Base-by-base conservation (phyloP, 2,113 vertebrate species). In the Larimichthys crocea region DNA sequence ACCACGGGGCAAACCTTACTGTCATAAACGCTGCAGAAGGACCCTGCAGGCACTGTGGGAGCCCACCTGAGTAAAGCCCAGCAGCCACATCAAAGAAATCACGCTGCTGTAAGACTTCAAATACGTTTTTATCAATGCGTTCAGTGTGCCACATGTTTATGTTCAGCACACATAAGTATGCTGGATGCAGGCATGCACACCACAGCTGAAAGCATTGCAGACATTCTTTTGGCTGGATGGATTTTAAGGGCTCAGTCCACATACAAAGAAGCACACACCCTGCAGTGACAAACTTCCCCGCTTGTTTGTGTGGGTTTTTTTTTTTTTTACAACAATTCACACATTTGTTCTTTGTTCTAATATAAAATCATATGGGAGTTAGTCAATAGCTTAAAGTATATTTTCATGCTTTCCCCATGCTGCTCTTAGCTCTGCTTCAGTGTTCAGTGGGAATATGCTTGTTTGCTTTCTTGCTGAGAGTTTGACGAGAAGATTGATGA, bases 11-110 rank as follows among this genome's bases (percentile, higher is more conserved):
- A n/a, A 24, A 68, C 31, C 19, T 3, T 61, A 46, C 66, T 76
- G 62, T 76, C 64, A 59, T 84, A 86, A 86, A 84, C 75, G 85
- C 57, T 84, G 73, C 77, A 79, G 71, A 75, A 73, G 76, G 65
- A 67, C 42, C 64, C 20, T 55, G 68, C 46, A 63, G 81, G 76
- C 76, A 19, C 65, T 35, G 79, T 70, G 80, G 63, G 76, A 85
- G 86, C 56, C 64, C 86, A 91, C 89, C 89, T 93, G 84, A 84
- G 84, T 62, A 78, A 79, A 92, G 73, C 80, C 80, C 35, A n/a
- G 11, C 44, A 61, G 72, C 87, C 85, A 86, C 86, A 88, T 86
- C 57, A 89, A 85, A 92, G 82, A 46, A 42, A 31, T 62, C 26
- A 12, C 35, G 73, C 67, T 2, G 64, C 68, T 82, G 50, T 24